Percentiles rank a stretch among this genome's conserved stretches.
Evolutionary conservation across 2,888 invertebrate species (phyloP).

Genomic region (Rhaphigaster nebulosa): DNA sequence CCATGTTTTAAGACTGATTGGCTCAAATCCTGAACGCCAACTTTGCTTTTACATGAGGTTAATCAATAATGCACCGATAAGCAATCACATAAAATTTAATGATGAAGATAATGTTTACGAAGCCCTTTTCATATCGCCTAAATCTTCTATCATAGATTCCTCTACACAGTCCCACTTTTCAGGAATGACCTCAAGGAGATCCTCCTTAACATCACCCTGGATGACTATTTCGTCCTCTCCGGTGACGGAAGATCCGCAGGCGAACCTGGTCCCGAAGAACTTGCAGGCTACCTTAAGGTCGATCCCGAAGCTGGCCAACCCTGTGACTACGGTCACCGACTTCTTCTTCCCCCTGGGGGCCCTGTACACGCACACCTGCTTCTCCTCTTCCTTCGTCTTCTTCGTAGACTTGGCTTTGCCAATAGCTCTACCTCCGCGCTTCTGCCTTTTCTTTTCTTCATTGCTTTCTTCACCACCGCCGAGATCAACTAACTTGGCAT

Average conservation of each 20-base stretch:
- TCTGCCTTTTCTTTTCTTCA: slow-evolving; percentile 88
- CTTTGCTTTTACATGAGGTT: neutral
- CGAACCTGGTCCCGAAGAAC: slow-evolving; percentile 97
- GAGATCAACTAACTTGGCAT: slow-evolving; percentile 85
- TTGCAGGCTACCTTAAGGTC: slow-evolving; percentile 98
- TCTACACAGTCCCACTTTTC: slow-evolving; percentile 98
- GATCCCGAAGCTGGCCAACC: slow-evolving; percentile 94
- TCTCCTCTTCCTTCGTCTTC: slow-evolving; percentile 87
- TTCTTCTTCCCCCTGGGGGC: slow-evolving; percentile 98
- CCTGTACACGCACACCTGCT: slow-evolving; percentile 76
- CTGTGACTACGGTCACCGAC: slow-evolving; percentile 97
- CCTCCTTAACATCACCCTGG: slow-evolving; percentile 98
- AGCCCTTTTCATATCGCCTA: slow-evolving; percentile 92
- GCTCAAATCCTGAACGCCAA: too few species aligned
- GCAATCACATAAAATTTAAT: neutral
- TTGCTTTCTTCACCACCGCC: slow-evolving; percentile 73
- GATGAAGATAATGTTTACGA: neutral
- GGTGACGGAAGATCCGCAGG: slow-evolving; percentile 97
- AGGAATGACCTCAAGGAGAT: slow-evolving; percentile 95
- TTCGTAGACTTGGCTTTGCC: slow-evolving; percentile 87
- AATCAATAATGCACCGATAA: neutral
- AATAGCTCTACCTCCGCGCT: slow-evolving; percentile 96
- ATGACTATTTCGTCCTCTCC: slow-evolving; percentile 99
- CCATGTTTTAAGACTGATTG: too few species aligned
- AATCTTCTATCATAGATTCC: slow-evolving; percentile 91